Conservation (phyloP, 2,113 vertebrate species). For the Dryoscopus gambensis region DNA sequence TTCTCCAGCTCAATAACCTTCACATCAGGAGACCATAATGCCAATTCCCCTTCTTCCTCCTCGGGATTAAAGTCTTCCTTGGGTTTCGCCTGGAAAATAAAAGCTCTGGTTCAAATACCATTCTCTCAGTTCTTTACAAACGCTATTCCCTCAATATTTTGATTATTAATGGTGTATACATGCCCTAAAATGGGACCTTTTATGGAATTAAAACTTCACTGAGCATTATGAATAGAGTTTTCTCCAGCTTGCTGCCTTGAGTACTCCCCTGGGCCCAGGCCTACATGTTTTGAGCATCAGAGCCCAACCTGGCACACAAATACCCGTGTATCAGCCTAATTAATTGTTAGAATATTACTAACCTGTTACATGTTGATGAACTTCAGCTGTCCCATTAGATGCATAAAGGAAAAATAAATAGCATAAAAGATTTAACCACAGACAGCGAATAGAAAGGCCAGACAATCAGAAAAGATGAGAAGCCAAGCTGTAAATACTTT, state of each 20-base stretch:
- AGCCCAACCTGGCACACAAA: neutral
- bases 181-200: neutral
- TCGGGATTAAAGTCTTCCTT: conserved; percentile 50
- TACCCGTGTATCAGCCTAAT: neutral
- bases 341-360: conserved; percentile 58
- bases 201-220: neutral
- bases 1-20: conserved; percentile 85
- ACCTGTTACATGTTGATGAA: conserved; percentile 72
- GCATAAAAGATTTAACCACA: conserved; percentile 47
- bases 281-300: neutral
- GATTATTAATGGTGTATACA: neutral
- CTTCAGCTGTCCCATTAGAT: conserved; percentile 74
- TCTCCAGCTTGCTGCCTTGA: neutral
- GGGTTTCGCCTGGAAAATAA: conserved; percentile 50
- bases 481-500: conserved; percentile 1
- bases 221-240: neutral
- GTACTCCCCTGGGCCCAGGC: neutral
- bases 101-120: neutral
- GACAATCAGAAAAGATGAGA: neutral
- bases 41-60: conserved; percentile 84
- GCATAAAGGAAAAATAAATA: conserved; percentile 75
- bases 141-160: neutral
- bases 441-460: conserved; percentile 3
- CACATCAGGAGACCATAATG: conserved; percentile 88
- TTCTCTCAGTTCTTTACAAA: neutral